Evolutionary conservation across 2,113 vertebrate species (phyloP).

Genomic region (Pagrus major): DNA sequence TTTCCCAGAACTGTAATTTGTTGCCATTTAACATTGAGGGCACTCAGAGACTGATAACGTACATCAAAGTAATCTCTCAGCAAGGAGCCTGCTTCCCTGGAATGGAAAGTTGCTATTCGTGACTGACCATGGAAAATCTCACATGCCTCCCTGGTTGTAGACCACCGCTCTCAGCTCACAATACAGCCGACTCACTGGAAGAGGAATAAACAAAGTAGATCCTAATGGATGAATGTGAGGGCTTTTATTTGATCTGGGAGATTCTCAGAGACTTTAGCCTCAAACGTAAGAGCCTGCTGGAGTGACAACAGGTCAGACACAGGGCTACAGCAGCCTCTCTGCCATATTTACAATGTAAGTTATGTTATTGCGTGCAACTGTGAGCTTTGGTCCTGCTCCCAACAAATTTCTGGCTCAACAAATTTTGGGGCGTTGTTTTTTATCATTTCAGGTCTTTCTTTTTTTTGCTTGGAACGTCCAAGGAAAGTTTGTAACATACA

Average conservation of each 20-base stretch:
- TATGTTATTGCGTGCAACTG: not conserved
- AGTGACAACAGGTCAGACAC: conserved; percentile 28
- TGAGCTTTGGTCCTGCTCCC: not conserved
- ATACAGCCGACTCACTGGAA: conserved; percentile 14
- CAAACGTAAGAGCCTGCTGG: conserved; percentile 14
- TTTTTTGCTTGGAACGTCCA: not conserved
- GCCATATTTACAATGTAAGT: conserved; percentile 12
- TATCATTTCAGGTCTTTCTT: not conserved
- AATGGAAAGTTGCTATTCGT: conserved; percentile 74
- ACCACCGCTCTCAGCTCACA: conserved; percentile 53
- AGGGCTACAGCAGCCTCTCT: not conserved
- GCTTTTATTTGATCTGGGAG: conserved; percentile 55
- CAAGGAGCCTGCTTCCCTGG: conserved; percentile 20
- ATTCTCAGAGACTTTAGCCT: conserved; percentile 29
- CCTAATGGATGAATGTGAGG: conserved; percentile 62
- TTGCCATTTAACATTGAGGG: conserved; percentile 54
- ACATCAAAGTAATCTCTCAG: conserved; percentile 62
- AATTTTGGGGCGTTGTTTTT: conserved; percentile 5
- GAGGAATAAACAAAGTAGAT: conserved; percentile 66
- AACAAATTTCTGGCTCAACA: not conserved
- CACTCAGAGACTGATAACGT: conserved; percentile 54
- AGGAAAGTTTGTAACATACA: not conserved
- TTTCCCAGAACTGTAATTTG: conserved; percentile 62
- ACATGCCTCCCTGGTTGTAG: conserved; percentile 40
- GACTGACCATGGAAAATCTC: conserved; percentile 67